These are phyloP conservation scores for Dicycla oo DNA, from an alignment of 2,888 invertebrate species.

Conservation along the genomic window DNA sequence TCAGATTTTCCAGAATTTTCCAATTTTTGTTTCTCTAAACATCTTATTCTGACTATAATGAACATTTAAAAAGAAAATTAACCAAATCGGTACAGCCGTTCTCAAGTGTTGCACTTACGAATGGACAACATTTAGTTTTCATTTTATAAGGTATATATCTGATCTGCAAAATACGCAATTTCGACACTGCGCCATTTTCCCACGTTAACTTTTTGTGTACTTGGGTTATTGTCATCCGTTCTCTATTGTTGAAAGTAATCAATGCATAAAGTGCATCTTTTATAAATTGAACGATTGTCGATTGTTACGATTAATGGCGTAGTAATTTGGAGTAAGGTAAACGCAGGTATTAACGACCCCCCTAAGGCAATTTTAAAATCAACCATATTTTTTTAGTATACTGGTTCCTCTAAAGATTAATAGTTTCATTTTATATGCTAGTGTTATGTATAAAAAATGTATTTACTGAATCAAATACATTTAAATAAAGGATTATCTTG, in stretches of 20 bases:
- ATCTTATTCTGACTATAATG: neutral
- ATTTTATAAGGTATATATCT: neutral
- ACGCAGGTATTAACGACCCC: no score
- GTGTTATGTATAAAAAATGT: no score
- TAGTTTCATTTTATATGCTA: no score
- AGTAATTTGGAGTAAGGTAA: neutral
- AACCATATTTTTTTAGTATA: no score
- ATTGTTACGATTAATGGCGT: constrained; percentile 4
- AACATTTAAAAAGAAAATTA: neutral
- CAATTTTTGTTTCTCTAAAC: neutral
- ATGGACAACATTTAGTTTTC: neutral
- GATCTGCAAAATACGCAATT: neutral
- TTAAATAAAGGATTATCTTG: no score
- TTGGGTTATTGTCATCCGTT: neutral
- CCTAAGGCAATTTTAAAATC: no score
- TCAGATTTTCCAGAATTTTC: neutral
- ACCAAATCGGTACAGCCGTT: neutral
- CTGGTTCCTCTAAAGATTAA: no score
- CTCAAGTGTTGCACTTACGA: neutral
- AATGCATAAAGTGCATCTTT: constrained; percentile 36
- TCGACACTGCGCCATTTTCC: constrained; percentile 2
- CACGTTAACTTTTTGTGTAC: constrained; percentile 2
- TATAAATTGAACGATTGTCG: constrained; percentile 24
- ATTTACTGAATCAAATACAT: no score
- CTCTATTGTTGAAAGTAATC: constrained; percentile 38